Evolutionary conservation across 2,797 vertebrate genomes (phyloP), one percentile per base, ranked within the genome.

Genomic region (Vultur gryphus): DNA sequence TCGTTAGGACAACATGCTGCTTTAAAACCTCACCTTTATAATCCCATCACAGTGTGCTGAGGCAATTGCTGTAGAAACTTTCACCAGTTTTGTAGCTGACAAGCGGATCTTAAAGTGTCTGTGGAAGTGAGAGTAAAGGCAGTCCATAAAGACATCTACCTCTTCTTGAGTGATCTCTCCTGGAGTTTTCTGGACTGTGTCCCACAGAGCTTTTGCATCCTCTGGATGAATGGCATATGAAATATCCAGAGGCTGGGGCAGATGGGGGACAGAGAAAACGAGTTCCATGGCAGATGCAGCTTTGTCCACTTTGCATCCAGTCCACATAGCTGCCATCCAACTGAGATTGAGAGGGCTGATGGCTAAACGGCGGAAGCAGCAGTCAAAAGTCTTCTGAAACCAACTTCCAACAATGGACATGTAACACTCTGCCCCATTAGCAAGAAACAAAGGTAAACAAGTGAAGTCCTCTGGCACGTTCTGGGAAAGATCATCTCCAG

Each of bases 251-350:
- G 97, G 96, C 0, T 98, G 98, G 2, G 99, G 98, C 91, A 86
- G 95, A 5, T 87, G 77, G 0, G 99, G 99, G 20, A 99, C 77
- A 33, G 98, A 99, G 98, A 99, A 99, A 41, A 98, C 66, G 20
- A 99, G 98, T 89, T 99, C 99, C 6, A 98, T 97, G 21, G 98
- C 91, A 65, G 97, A 92, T 76, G 97, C 73, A 16, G 94, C 96
- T 85, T 61, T 95, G 52, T 98, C 98, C 12, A 95, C 41, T 90
- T 98, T 98, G 93, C 98, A 99, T 57, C 98, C 98, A 9, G 98
- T 99, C 99, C 99, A 99, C 93, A 99, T 97, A 3, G 99, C 98
- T 51, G 98, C 98, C 96, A 99, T 98, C 99, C 99, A 99, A 16
- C 98, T 98, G 43, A 99, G 98, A 85, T 97, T 98, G 17, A 98